These are phyloP conservation scores for Myrmophylax atrothorax DNA, from an alignment of 2,113 vertebrate species.

Conservation along the genomic window DNA sequence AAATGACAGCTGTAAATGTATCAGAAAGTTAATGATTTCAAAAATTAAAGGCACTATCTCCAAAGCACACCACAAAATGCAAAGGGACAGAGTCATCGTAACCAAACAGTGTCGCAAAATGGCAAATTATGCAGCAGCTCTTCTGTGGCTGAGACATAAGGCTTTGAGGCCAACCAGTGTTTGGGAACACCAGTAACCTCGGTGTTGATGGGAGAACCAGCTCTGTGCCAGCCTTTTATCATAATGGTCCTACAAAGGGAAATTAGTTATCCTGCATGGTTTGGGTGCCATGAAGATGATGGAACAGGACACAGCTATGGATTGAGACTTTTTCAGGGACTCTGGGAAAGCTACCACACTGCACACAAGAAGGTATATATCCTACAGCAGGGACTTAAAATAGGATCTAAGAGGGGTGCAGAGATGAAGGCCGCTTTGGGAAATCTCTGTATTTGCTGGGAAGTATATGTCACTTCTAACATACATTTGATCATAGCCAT, in stretches of 20 bases:
- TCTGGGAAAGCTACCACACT: neutral
- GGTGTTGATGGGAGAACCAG: neutral
- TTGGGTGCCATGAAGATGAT: neutral
- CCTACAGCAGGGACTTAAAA: neutral
- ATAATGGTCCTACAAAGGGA: neutral
- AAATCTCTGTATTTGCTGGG: neutral
- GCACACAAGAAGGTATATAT: rapidly evolving
- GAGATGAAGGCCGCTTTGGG: neutral
- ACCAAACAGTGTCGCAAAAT: rapidly evolving
- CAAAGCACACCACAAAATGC: neutral
- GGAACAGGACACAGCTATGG: rapidly evolving
- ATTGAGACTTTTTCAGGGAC: neutral
- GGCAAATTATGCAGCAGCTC: neutral
- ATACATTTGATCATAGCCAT: neutral
- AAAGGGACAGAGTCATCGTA: neutral
- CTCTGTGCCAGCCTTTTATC: neutral
- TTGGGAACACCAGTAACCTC: neutral
- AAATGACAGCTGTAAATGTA: neutral
- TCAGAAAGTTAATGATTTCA: neutral
- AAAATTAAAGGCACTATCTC: neutral
- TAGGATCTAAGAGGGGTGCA: neutral
- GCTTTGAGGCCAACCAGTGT: neutral
- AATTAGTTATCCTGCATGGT: neutral
- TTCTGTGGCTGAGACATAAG: neutral
- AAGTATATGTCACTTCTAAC: neutral